Percentiles rank a stretch among this genome's conserved stretches.
Conservation (phyloP, 2,888 invertebrate genomes). For the Craniophora ligustri region DNA sequence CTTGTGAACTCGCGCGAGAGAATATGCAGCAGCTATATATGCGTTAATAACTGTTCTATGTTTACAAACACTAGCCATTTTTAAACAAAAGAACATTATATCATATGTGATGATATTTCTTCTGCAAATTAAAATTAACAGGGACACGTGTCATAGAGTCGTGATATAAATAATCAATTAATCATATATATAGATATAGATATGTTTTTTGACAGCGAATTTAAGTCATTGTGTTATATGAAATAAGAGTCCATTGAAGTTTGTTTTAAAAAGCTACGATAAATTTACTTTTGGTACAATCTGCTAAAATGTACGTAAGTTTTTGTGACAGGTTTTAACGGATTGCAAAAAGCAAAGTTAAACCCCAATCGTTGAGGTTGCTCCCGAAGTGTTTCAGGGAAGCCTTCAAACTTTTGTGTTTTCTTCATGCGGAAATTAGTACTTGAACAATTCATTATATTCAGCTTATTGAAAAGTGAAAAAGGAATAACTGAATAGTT, state of each 20-base stretch:
- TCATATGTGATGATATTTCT: constrained; percentile 12
- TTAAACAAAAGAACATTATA: not conserved
- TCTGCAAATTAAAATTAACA: constrained; percentile 13
- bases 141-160: too few relatives aligned
- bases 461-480: too few relatives aligned
- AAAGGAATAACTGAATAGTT: too few relatives aligned
- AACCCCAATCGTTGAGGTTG: constrained; percentile 11
- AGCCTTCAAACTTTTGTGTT: constrained; percentile 13
- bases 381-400: constrained; percentile 19
- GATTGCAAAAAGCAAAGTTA: constrained; percentile 58
- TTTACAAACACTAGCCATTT: not conserved
- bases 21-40: constrained; percentile 7
- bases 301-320: constrained; percentile 57
- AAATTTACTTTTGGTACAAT: constrained; percentile 47
- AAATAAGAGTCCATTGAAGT: constrained; percentile 3
- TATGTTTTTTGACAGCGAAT: too few relatives aligned
- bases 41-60: not conserved
- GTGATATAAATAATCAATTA: too few relatives aligned
- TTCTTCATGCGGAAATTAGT: constrained; percentile 2
- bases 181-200: too few relatives aligned
- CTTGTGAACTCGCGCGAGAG: constrained; percentile 12
- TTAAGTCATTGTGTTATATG: too few relatives aligned
- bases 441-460: not conserved
- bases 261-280: constrained; percentile 58
- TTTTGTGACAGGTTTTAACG: constrained; percentile 49